Base-by-base conservation (phyloP, 2,113 vertebrate genomes). In the Argyrosomus japonicus region DNA sequence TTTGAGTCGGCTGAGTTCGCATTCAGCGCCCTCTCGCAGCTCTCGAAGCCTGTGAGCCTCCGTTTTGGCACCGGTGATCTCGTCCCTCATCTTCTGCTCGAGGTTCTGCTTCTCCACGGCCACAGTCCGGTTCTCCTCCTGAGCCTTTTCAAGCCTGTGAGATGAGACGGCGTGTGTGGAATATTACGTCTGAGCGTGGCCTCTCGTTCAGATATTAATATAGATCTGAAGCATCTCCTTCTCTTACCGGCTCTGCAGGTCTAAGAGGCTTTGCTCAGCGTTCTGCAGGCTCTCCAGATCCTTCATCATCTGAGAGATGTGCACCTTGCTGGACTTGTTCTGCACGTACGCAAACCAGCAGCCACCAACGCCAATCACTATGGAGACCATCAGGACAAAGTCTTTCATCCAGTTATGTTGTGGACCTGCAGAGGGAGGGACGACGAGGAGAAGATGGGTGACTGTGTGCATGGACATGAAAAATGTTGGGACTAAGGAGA, bases 361-460 rank as follows among this genome's bases (percentile, higher is more conserved):
- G 83, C 98, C 98, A 19, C 97, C 97, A 62, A 99, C 96, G 0
- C 98, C 98, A 69, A 99, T 99, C 89, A 99, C 96, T 83, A 99
- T 99, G 90, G 98, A 99, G 86, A 99, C 91, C 81, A 97, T 97
- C 81, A 99, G 95, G 82, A 98, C 90, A 79, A 99, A 98, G 95
- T 99, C 98, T 87, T 99, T 99, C 96, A 98, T 96, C 98, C 97
- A 99, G 94, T 99, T 99, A 87, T 99, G 97, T 86, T 97, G 97
- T 19, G 96, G 97, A 86, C 98, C 98, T 99, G 92, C 6, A 60
- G 85, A 23, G n/a, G 1, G 8, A 54, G 17, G 58, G 8, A 23
- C 8, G 8, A 25, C 48, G 51, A 63, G 10, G 50, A 14, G 6
- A 47, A 9, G 6, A 21, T 2, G 50, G 12, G 8, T 47, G 12